Percentiles rank a stretch among this genome's conserved stretches.
Conservation (phyloP, 2,113 vertebrate genomes). For the Chloroceryle aenea region DNA sequence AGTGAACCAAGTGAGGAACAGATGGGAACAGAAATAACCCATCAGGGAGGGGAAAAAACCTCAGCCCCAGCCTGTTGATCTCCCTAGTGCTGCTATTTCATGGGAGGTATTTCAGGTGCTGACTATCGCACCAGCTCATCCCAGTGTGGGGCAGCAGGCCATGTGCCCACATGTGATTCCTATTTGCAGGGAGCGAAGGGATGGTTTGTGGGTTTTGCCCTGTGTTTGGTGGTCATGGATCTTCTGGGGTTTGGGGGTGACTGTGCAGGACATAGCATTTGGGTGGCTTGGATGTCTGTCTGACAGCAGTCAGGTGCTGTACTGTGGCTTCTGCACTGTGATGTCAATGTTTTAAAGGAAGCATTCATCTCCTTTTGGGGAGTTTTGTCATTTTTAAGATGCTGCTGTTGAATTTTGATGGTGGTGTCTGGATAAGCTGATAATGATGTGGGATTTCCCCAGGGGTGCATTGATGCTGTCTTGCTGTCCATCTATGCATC, state of each 20-base stretch:
- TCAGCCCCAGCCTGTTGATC: neutral
- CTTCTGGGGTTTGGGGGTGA: neutral
- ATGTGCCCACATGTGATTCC: rapidly evolving
- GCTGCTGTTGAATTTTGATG: neutral
- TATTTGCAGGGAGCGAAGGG: neutral
- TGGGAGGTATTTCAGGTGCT: rapidly evolving
- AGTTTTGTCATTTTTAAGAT: neutral
- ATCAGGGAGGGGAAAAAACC: neutral
- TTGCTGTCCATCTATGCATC: rapidly evolving
- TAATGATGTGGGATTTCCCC: neutral
- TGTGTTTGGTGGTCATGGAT: neutral
- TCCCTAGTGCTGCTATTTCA: neutral
- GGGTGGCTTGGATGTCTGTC: neutral
- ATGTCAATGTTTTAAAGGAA: neutral
- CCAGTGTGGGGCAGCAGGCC: neutral
- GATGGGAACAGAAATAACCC: neutral
- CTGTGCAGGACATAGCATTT: neutral
- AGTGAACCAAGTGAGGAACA: neutral
- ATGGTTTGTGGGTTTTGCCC: neutral
- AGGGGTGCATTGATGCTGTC: rapidly evolving
- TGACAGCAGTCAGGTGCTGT: neutral
- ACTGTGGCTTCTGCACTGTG: rapidly evolving
- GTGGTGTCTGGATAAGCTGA: neutral
- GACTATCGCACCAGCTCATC: rapidly evolving
- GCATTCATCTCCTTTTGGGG: neutral